Conservation (phyloP, 2,888 invertebrate species). For the Meiosimyza decipiens region DNA sequence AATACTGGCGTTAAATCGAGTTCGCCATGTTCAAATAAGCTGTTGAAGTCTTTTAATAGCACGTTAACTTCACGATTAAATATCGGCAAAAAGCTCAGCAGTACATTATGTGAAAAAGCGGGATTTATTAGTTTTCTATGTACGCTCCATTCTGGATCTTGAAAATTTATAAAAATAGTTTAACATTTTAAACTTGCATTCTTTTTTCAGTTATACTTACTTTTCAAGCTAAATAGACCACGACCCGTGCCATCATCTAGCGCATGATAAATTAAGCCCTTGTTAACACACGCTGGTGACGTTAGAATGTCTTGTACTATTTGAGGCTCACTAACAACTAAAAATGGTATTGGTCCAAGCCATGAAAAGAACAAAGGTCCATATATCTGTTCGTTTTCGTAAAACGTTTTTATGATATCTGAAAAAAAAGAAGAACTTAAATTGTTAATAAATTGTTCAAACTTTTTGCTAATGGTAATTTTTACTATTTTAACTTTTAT, state of each 20-base stretch:
- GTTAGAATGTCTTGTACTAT: conserved; percentile 58
- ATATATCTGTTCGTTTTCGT: conserved; percentile 47
- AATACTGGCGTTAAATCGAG: conserved; percentile 52
- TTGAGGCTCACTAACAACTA: conserved; percentile 59
- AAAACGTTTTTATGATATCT: conserved; percentile 53
- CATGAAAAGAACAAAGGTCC: conserved; percentile 57
- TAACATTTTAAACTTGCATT: background rate
- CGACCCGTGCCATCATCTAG: conserved; percentile 58
- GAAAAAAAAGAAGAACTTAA: conserved; percentile 13
- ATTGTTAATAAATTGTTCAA: too few relatives aligned
- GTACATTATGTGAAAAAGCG: conserved; percentile 59
- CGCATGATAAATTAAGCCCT: conserved; percentile 57
- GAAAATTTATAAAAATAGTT: background rate
- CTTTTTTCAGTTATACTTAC: conserved; percentile 42
- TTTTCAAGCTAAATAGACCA: conserved; percentile 57
- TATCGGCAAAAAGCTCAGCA: conserved; percentile 58
- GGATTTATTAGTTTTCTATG: conserved; percentile 62
- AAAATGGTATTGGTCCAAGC: conserved; percentile 62
- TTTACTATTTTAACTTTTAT: too few relatives aligned
- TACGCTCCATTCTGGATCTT: conserved; percentile 59
- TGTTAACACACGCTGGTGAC: conserved; percentile 59
- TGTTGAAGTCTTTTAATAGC: conserved; percentile 48
- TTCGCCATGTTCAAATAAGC: conserved; percentile 46
- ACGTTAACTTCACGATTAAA: conserved; percentile 56
- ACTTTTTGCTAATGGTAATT: too few relatives aligned